Percentiles rank a stretch among this genome's conserved stretches.
Conservation (phyloP, 2,113 vertebrate species). For the Thunnus maccoyii region DNA sequence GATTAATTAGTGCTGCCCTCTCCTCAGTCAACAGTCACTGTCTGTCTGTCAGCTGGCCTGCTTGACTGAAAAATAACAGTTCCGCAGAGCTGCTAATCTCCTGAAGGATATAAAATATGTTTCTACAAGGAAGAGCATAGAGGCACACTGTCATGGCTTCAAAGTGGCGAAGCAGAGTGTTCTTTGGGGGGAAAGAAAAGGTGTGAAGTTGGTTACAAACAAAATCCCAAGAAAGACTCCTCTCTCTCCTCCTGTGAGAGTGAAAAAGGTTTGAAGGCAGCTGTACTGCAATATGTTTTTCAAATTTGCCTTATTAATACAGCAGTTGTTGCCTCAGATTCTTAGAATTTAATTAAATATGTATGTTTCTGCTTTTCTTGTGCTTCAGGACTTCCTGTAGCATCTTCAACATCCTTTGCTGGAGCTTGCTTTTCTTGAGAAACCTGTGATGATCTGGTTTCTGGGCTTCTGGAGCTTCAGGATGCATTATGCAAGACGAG, state of each 20-base stretch:
- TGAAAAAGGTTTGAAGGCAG: not conserved
- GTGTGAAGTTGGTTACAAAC: constrained; percentile 37
- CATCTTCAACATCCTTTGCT: constrained; percentile 7
- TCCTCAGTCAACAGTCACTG: constrained; percentile 30
- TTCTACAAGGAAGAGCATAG: constrained; percentile 46
- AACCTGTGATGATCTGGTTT: constrained; percentile 41
- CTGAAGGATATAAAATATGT: constrained; percentile 23
- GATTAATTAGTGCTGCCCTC: constrained; percentile 41
- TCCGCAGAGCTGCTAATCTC: constrained; percentile 18
- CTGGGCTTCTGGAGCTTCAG: constrained; percentile 20
- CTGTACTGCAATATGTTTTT: not conserved
- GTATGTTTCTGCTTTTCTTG: not conserved
- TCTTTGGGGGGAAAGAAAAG: constrained; percentile 1
- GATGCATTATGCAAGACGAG: constrained; percentile 23
- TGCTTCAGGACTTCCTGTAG: constrained; percentile 10
- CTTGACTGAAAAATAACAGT: constrained; percentile 16
- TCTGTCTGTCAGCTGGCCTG: constrained; percentile 28
- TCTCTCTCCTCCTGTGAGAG: not conserved
- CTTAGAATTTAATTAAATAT: constrained; percentile 8
- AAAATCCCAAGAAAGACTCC: constrained; percentile 20
- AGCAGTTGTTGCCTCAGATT: not conserved
- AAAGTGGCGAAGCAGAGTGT: constrained; percentile 12
- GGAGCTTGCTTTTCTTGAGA: constrained; percentile 5
- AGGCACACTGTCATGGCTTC: constrained; percentile 35
- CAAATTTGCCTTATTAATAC: constrained; percentile 4